Base-by-base conservation (phyloP, 2,888 invertebrate species). In the Scotopteryx bipunctaria region DNA sequence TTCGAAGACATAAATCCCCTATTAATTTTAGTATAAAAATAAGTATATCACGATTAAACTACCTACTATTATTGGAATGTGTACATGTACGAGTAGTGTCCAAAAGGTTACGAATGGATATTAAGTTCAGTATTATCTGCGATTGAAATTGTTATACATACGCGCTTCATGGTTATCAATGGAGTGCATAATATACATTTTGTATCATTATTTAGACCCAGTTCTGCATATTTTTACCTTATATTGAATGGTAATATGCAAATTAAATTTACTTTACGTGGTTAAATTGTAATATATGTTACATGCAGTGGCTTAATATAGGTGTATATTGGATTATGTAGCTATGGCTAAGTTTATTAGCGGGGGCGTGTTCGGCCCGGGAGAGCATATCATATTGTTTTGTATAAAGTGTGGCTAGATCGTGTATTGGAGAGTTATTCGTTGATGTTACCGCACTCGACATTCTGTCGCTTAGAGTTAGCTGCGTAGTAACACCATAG, bases 311-410 rank as follows among this genome's bases (percentile, higher is more conserved):
- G 78, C 81, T 81, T 81, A 82, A 74, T 64, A 76, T 80, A 80
- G 78, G 74, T 80, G 82, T 81, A 78, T 73, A 80, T 76, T 81
- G 73, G 66, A 74, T 74, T 76, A 69, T 66, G 72, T 76, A 78
- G 74, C 69, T 73, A 71, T 75, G 78, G 73, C 66, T 73, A 72
- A 71, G 74, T 78, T 72, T 63, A 61, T 70, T 68, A 59, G 71
- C 67, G 59, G 68, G 67, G 59, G 59, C 38, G 19, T 57, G 55
- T 46, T 54, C 57, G 47, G 65, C 65, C 62, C 66, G 61, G 70
- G 67, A 64, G 67, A 70, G 83, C 86, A 87, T 87, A 87, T 86
- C 86, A 84, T 76, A 70, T 75, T 78, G 73, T 79, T 82, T 82
- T 82, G 76, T 83, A 80, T 63, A 62, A 56, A 72, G 77, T 76